phyloP scores from a whole-genome alignment of 2,888 invertebrate genomes.

The Ernsta delagoae region DNA sequence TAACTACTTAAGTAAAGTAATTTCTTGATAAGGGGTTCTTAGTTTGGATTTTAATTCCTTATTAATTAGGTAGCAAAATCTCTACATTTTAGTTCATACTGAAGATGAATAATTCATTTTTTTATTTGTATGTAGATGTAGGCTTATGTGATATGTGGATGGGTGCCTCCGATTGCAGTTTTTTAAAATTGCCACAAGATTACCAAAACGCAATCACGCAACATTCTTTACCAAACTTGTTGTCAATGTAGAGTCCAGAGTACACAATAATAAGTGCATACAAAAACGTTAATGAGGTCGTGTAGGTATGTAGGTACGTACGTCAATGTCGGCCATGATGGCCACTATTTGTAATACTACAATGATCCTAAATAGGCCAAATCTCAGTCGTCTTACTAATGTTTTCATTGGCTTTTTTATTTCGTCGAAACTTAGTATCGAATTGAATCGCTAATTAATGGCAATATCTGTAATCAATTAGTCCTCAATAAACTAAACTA shows the following conservation, averaged over 20 bases:
- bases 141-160: no score
- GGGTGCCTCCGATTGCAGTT: no score
- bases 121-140: no score
- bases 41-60: no score
- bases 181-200: not conserved
- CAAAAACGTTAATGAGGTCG: constrained; percentile 18
- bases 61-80: no score
- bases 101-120: no score
- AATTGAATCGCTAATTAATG: not conserved
- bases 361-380: constrained; percentile 17
- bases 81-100: no score
- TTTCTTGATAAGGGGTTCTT: no score
- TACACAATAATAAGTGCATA: constrained; percentile 7
- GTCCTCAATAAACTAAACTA: not conserved
- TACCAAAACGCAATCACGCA: not conserved
- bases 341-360: constrained; percentile 23
- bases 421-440: not conserved
- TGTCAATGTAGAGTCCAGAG: constrained; percentile 15
- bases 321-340: constrained; percentile 18
- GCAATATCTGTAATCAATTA: not conserved
- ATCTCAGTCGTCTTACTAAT: constrained; percentile 9
- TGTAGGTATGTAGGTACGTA: constrained; percentile 10
- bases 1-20: no score
- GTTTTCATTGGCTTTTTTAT: not conserved
- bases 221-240: not conserved